These are phyloP conservation scores for Graphium colonna DNA, from an alignment of 2,888 invertebrate species.

Conservation along the genomic window DNA sequence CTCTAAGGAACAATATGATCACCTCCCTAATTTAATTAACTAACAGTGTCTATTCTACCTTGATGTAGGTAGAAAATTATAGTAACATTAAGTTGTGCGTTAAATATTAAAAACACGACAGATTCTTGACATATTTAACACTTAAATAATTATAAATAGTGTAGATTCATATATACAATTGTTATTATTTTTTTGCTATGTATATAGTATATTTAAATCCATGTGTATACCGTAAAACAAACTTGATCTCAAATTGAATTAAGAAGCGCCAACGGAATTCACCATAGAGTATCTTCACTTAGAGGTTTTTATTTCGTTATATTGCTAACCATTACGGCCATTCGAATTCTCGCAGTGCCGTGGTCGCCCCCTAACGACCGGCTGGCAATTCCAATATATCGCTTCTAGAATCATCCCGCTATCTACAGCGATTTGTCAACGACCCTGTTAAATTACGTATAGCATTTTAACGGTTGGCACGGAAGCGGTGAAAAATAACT, in stretches of 20 bases:
- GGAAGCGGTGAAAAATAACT: constrained; percentile 8
- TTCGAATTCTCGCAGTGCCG: constrained; percentile 30
- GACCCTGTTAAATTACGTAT: constrained; percentile 34
- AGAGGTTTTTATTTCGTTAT: constrained; percentile 17
- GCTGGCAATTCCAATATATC: constrained; percentile 54
- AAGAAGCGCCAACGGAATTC: constrained; percentile 2
- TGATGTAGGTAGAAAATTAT: constrained; percentile 13
- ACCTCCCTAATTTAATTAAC: constrained; percentile 39
- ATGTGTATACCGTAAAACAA: too few relatives aligned
- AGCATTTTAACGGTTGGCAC: constrained; percentile 10
- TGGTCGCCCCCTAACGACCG: constrained; percentile 44
- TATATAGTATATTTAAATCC: too few relatives aligned
- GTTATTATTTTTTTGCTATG: too few relatives aligned
- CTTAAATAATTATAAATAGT: too few relatives aligned
- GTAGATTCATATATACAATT: too few relatives aligned
- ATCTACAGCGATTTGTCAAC: constrained; percentile 37
- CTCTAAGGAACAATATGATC: constrained; percentile 63
- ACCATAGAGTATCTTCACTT: constrained; percentile 1
- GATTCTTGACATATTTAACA: too few relatives aligned
- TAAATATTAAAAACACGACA: background rate
- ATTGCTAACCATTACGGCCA: constrained; percentile 33
- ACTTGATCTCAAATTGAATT: too few relatives aligned
- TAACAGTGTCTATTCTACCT: constrained; percentile 57
- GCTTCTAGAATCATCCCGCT: constrained; percentile 38
- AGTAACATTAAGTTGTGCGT: too few relatives aligned